Percentiles rank a stretch among this genome's conserved stretches.
Evolutionary conservation across 1,140 invertebrate genomes (phyloP).

Genomic region (Microplitis demolitor): DNA sequence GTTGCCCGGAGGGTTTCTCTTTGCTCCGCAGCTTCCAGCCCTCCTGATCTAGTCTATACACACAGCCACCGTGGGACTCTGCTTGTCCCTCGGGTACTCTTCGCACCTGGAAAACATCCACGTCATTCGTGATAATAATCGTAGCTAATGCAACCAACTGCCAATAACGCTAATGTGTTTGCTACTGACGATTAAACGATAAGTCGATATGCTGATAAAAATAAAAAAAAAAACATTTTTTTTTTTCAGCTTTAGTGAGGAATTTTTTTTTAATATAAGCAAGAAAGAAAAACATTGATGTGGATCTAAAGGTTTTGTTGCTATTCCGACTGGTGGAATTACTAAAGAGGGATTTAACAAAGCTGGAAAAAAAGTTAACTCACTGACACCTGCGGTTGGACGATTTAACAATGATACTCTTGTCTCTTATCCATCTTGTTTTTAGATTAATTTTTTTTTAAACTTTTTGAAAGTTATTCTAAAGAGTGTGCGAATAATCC

Average conservation of each 20-base stretch:
- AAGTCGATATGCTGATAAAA: not conserved
- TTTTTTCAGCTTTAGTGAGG: too few species aligned
- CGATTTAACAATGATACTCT: not conserved
- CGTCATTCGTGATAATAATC: constrained; percentile 20
- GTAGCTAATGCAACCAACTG: constrained; percentile 10
- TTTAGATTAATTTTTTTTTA: not conserved
- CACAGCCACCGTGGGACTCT: not conserved
- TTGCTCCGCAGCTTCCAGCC: not conserved
- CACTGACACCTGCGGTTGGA: constrained; percentile 6
- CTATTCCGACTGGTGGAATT: too few species aligned
- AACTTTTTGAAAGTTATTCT: too few species aligned
- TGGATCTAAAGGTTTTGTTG: too few species aligned
- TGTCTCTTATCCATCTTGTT: not conserved
- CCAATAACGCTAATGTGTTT: constrained; percentile 21
- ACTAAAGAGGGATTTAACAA: not conserved
- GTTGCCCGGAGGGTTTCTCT: constrained; percentile 9
- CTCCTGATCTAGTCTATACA: not conserved
- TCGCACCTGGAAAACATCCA: constrained; percentile 23
- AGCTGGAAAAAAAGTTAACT: not conserved
- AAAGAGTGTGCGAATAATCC: too few species aligned
- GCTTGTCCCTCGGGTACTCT: not conserved
- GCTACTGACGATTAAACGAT: not conserved
- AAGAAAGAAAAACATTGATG: too few species aligned
- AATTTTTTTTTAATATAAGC: too few species aligned
- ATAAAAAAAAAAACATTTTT: too few species aligned